Evolutionary conservation across 2,113 vertebrate genomes (phyloP).

Genomic region (Columba janthina): DNA sequence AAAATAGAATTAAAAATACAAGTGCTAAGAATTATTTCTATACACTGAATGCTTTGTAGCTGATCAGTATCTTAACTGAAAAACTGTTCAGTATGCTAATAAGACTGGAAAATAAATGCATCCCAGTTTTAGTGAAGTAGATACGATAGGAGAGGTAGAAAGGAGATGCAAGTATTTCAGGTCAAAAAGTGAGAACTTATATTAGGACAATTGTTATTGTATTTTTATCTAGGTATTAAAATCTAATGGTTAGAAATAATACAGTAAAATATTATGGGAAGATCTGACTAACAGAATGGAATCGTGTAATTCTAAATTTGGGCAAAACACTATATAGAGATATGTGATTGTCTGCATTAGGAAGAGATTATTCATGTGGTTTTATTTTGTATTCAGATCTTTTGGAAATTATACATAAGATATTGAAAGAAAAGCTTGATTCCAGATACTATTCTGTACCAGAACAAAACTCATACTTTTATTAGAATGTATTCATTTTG

Average conservation of each 20-base stretch:
- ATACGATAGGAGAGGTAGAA: background rate
- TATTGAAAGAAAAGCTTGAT: background rate
- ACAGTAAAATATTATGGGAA: background rate
- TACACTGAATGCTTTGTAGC: background rate
- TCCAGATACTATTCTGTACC: background rate
- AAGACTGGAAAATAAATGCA: background rate
- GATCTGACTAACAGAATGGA: background rate
- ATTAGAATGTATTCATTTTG: background rate
- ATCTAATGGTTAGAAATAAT: background rate
- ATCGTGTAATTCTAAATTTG: background rate
- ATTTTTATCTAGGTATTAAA: background rate
- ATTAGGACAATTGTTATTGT: background rate
- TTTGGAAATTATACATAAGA: background rate
- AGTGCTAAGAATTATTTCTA: background rate
- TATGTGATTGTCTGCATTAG: fast-evolving
- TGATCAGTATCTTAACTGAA: background rate
- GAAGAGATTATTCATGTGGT: background rate
- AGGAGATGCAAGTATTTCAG: background rate
- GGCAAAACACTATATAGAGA: background rate
- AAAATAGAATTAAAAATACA: background rate
- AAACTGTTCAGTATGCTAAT: background rate
- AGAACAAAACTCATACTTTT: background rate
- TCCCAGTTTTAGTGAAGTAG: background rate
- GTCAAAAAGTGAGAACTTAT: fast-evolving
- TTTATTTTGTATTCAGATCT: background rate